phyloP scores from a whole-genome alignment of 2,113 vertebrate genomes.

The Oxyruncus cristatus region DNA sequence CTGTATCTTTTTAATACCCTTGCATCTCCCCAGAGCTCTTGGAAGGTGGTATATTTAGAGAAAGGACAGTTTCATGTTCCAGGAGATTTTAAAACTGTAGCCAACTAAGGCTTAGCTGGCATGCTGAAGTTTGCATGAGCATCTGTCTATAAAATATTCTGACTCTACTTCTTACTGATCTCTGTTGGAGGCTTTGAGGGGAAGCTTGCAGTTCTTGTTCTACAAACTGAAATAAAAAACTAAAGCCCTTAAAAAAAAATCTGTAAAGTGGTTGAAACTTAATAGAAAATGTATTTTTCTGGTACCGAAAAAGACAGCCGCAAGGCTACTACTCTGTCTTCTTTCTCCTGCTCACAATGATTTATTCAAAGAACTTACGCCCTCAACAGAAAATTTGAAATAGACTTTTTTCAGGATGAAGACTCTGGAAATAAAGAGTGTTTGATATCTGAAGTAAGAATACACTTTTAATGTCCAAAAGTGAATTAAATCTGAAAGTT shows the following conservation, averaged over 20 bases:
- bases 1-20: conserved; percentile 17
- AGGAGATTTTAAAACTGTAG: conserved; percentile 21
- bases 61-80: conserved; percentile 37
- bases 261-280: neutral
- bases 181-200: conserved; percentile 7
- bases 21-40: neutral
- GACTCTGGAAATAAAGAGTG: neutral
- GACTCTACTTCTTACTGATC: conserved; percentile 24
- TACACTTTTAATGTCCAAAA: neutral
- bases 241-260: neutral
- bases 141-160: conserved; percentile 58
- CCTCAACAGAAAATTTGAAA: neutral
- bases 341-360: neutral
- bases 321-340: neutral
- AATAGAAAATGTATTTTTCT: neutral
- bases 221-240: neutral
- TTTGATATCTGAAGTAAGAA: neutral
- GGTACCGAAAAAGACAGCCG: neutral
- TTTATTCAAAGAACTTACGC: neutral
- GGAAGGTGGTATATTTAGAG: conserved; percentile 12
- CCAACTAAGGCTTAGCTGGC: conserved; percentile 14
- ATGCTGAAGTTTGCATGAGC: conserved; percentile 21
- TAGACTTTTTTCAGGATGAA: neutral
- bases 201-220: neutral
- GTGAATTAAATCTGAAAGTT: neutral